Percentiles rank a stretch among this genome's conserved stretches.
phyloP scores from a whole-genome alignment of 2,113 vertebrate genomes.

The Onychostoma macrolepis region DNA sequence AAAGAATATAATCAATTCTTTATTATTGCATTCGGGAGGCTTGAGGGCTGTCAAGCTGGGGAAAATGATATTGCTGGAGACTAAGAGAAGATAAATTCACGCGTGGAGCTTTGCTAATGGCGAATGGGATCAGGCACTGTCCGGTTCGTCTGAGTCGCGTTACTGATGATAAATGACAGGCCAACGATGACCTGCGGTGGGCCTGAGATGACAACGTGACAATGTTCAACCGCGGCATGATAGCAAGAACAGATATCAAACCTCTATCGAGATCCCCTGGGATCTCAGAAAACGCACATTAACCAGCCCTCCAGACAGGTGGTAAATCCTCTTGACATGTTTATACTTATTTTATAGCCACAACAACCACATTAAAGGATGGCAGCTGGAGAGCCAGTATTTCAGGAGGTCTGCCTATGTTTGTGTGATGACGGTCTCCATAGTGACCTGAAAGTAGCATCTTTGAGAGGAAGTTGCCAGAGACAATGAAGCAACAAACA shows the following conservation, averaged over 20 bases:
- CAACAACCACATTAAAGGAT: conserved; percentile 55
- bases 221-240: conserved; percentile 1
- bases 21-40: conserved; percentile 73
- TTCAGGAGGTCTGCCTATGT: conserved; percentile 40
- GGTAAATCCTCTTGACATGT: conserved; percentile 51
- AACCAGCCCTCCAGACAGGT: conserved; percentile 45
- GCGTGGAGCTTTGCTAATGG: conserved; percentile 63
- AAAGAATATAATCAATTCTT: conserved; percentile 78
- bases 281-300: conserved; percentile 42
- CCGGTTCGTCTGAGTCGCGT: conserved; percentile 68
- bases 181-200: conserved; percentile 62
- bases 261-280: conserved; percentile 4
- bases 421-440: conserved; percentile 42
- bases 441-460: conserved; percentile 33
- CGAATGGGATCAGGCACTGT: conserved; percentile 63
- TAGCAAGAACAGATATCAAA: conserved; percentile 46
- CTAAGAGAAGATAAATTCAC: conserved; percentile 72
- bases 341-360: conserved; percentile 57
- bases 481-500: conserved; percentile 21
- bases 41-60: conserved; percentile 71
- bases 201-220: conserved; percentile 41
- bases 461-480: conserved; percentile 39
- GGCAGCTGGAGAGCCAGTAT: conserved; percentile 43
- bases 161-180: conserved; percentile 70
- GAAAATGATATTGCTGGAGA: conserved; percentile 70